Evolutionary conservation across 2,797 vertebrate species (phyloP).

Genomic region (Microctenopoma lineatum): DNA sequence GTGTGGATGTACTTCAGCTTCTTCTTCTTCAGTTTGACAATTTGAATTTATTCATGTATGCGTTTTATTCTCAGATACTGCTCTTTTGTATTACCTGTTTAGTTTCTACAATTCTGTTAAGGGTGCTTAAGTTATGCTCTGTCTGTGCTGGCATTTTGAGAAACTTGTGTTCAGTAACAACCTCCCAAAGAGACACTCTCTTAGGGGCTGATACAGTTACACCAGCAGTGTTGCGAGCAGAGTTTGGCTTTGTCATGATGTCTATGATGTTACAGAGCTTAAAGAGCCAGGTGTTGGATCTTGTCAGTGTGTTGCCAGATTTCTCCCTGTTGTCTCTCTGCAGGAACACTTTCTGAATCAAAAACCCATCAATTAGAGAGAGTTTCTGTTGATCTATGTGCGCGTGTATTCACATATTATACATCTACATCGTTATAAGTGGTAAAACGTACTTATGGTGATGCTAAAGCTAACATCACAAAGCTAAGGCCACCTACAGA

Average conservation of each 20-base stretch:
- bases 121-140: too few species aligned
- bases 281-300: constrained; percentile 24
- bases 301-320: constrained; percentile 9
- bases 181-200: constrained; percentile 45
- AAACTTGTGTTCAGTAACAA: constrained; percentile 37
- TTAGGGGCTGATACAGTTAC: constrained; percentile 18
- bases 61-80: neutral
- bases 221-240: constrained; percentile 23
- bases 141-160: constrained; percentile 33
- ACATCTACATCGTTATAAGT: too few species aligned
- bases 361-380: neutral
- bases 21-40: too few species aligned
- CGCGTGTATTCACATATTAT: neutral
- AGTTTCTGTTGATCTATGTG: neutral
- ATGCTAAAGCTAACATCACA: constrained; percentile 26
- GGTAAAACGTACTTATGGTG: neutral
- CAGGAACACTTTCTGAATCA: constrained; percentile 28
- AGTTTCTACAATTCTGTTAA: constrained; percentile 40
- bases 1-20: too few species aligned
- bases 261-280: constrained; percentile 32
- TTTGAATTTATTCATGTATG: neutral
- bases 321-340: constrained; percentile 17
- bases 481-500: constrained; percentile 8
- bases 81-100: constrained; percentile 21
- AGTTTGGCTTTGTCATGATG: constrained; percentile 31